Evolutionary conservation across 2,888 invertebrate genomes (phyloP).

Genomic region (Cordilura impudica): DNA sequence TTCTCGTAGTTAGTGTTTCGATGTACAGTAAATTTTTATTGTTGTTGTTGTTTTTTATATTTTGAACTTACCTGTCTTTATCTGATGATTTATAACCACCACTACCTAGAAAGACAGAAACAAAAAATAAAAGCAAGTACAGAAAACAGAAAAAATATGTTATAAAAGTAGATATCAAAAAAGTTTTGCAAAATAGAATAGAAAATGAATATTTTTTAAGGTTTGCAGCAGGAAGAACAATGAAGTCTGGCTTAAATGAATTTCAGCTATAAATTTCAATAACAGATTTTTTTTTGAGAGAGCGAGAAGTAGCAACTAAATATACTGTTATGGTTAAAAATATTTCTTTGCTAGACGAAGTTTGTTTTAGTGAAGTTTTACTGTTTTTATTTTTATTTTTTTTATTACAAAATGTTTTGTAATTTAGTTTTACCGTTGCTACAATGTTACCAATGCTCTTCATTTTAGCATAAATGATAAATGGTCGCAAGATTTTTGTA

Average conservation of each 20-base stretch:
- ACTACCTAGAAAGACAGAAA: constrained; percentile 82
- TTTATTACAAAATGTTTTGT: neutral
- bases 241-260: neutral
- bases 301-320: too few species aligned
- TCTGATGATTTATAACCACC: constrained; percentile 91
- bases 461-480: neutral
- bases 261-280: too few species aligned
- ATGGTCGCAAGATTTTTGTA: neutral
- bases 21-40: neutral
- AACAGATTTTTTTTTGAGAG: too few species aligned
- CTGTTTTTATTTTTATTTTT: neutral
- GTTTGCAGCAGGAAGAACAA: neutral
- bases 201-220: constrained; percentile 1
- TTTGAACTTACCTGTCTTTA: constrained; percentile 85
- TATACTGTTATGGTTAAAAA: neutral
- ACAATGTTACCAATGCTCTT: neutral
- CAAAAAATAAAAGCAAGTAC: constrained; percentile 71
- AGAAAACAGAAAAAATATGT: constrained; percentile 59
- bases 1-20: constrained; percentile 3
- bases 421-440: neutral
- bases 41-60: constrained; percentile 64
- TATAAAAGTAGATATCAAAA: constrained; percentile 7
- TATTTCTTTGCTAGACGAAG: neutral
- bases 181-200: neutral
- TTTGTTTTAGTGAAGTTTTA: neutral